A percentile compares a stretch with the other conserved stretches of the same genome.
Evolutionary conservation across 1,140 invertebrate genomes (phyloP).

Genomic region (Glossosoma conforme): DNA sequence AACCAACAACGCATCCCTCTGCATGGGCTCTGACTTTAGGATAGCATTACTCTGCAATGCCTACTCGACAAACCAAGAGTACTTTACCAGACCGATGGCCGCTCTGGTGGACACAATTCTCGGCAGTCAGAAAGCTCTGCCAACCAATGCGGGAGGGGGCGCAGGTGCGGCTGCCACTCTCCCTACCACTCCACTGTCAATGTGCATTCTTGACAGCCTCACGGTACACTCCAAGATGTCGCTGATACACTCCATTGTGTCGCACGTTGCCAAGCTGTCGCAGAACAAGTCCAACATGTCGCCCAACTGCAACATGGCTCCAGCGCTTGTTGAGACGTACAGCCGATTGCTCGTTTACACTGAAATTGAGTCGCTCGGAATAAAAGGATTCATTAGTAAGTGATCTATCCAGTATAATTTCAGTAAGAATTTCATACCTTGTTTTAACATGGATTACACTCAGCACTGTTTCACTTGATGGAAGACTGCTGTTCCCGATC

Average conservation of each 20-base stretch:
- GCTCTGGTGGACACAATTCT: slow-evolving; percentile 81
- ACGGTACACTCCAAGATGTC: slow-evolving; percentile 98
- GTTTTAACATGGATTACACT: slow-evolving; percentile 3
- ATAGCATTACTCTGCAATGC: slow-evolving; percentile 93
- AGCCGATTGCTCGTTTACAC: slow-evolving; percentile 89
- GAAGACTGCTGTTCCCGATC: too few species aligned
- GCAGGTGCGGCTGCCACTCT: slow-evolving; percentile 46
- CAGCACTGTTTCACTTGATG: too few species aligned
- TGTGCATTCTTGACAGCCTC: slow-evolving; percentile 90
- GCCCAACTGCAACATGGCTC: slow-evolving; percentile 62
- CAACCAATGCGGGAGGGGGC: too few species aligned
- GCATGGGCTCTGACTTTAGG: slow-evolving; percentile 77
- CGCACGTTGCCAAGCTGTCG: slow-evolving; percentile 81
- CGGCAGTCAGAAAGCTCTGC: slow-evolving; percentile 63
- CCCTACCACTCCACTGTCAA: slow-evolving; percentile 81
- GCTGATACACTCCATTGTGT: slow-evolving; percentile 90
- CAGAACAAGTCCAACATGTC: slow-evolving; percentile 77
- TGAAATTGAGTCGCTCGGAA: slow-evolving; percentile 94
- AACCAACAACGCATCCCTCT: slow-evolving; percentile 57
- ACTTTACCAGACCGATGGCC: slow-evolving; percentile 80
- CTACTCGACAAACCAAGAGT: slow-evolving; percentile 85
- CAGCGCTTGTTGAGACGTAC: slow-evolving; percentile 93
- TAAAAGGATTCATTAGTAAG: slow-evolving; percentile 93
- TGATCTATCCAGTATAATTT: slow-evolving; percentile 33
- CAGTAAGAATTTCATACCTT: neutral